Base-by-base conservation (phyloP, 2,797 vertebrate genomes). In the Monodelphis domestica region DNA sequence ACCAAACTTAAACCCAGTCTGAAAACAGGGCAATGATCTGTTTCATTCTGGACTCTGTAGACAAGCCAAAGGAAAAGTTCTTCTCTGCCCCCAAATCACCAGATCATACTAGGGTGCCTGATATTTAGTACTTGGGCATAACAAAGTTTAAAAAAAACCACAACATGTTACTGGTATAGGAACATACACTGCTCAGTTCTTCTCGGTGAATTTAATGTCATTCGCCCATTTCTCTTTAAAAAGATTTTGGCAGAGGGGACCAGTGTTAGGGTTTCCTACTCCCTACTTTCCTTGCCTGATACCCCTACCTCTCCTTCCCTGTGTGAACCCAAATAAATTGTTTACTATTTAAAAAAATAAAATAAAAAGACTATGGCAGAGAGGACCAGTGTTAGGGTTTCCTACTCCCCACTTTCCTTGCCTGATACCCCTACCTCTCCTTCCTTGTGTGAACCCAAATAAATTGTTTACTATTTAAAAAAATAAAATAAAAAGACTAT, bases 211-310 rank as follows among this genome's bases (percentile, higher is more conserved):
- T 90, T 94, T 92, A n/a, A 89, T n/a, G 4, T 50, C 53, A 14
- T 92, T 38, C 15, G 55, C 15, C 28, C 70, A 29, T 24, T 14
- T 89, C 89, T 94, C 95, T 84, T 87, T 59, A 93, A 92, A n/a
- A 53, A 92, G 30, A 89, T 45, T 87, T 88, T 57, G 89, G 63
- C 9, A n/a, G n/a, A n/a, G n/a, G n/a, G n/a, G n/a, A n/a, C n/a
- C n/a, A n/a, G n/a, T n/a, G n/a, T n/a, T n/a, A n/a, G n/a, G n/a
- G n/a, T n/a, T n/a, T n/a, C n/a, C n/a, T n/a, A n/a, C n/a, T n/a
- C n/a, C n/a, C n/a, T n/a, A n/a, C n/a, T n/a, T n/a, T n/a, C n/a
- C n/a, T n/a, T n/a, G n/a, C n/a, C n/a, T n/a, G n/a, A n/a, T n/a
- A n/a, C n/a, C n/a, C n/a, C n/a, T n/a, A n/a, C n/a, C n/a, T n/a